phyloP scores from a whole-genome alignment of 2,113 vertebrate genomes.

The Grus americana region DNA sequence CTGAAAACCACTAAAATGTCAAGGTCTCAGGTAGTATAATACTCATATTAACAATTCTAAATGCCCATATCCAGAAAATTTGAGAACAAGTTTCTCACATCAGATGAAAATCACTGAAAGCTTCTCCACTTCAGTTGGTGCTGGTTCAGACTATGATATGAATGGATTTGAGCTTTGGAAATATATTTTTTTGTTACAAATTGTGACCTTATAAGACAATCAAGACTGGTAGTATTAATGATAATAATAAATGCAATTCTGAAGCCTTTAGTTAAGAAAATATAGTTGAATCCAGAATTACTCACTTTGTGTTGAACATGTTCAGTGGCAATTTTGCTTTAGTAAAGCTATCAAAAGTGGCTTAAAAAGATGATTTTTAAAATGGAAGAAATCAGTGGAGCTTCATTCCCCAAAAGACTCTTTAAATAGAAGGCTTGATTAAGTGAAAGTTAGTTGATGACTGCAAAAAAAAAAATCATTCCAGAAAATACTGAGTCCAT shows the following conservation, averaged over 20 bases:
- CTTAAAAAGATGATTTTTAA: not conserved
- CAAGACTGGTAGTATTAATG: not conserved
- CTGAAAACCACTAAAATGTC: not conserved
- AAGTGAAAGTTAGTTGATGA: constrained; percentile 23
- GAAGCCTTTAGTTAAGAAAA: not conserved
- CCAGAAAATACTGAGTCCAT: constrained; percentile 43
- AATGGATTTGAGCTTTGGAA: not conserved
- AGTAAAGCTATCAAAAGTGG: not conserved
- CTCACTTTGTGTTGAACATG: not conserved
- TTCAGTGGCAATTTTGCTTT: not conserved
- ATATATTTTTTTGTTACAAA: not conserved
- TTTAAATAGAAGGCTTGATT: constrained; percentile 40
- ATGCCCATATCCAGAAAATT: not conserved
- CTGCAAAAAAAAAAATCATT: constrained; percentile 53
- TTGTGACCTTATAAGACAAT: not conserved
- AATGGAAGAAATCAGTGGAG: not conserved
- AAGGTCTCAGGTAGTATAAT: not conserved
- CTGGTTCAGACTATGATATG: not conserved
- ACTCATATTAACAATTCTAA: not conserved
- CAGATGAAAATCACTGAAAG: not conserved
- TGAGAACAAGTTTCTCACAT: not conserved
- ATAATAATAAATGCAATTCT: not conserved
- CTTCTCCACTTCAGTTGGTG: not conserved
- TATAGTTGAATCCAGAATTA: not conserved
- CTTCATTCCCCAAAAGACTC: not conserved